phyloP scores from a whole-genome alignment of 92 coral and sea anemone genomes.

The Hydrozoanthus gracilis region DNA sequence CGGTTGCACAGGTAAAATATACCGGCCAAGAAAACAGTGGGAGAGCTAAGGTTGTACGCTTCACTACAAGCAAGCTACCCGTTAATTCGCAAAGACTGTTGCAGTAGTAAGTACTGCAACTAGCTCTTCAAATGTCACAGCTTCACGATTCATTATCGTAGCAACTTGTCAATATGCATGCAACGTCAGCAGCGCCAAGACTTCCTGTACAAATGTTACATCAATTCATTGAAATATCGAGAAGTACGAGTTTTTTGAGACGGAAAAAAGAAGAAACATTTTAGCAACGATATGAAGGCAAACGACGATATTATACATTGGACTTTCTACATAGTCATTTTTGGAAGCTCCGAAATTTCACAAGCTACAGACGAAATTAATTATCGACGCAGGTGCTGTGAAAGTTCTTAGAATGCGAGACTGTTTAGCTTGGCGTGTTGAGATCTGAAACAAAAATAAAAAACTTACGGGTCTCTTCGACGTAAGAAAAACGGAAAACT shows the following conservation, averaged over 20 bases:
- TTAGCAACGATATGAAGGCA: background rate
- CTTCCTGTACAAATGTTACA: background rate
- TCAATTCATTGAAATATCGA: background rate
- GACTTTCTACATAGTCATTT: background rate
- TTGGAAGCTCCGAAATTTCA: conserved; percentile 31
- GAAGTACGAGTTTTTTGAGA: background rate
- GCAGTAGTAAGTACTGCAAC: background rate
- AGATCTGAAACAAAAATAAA: conserved; percentile 26
- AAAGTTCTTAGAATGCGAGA: background rate
- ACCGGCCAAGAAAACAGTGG: conserved; percentile 18
- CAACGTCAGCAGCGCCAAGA: background rate
- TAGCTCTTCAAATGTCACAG: conserved; percentile 2
- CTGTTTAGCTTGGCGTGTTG: conserved; percentile 41
- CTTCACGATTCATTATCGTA: conserved; percentile 17
- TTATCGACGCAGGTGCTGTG: conserved; percentile 30
- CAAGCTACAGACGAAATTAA: conserved; percentile 39
- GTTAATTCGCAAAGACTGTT: background rate
- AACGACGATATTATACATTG: background rate
- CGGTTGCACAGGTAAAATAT: conserved; percentile 32
- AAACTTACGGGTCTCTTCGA: background rate
- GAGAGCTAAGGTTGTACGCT: background rate
- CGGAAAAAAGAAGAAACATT: background rate
- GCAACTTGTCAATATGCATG: background rate
- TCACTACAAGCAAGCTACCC: conserved; percentile 6
- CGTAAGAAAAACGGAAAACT: conserved; percentile 9